phyloP scores from a whole-genome alignment of 64 coral and sea anemone species.

The Cladopsammia gracilis region DNA sequence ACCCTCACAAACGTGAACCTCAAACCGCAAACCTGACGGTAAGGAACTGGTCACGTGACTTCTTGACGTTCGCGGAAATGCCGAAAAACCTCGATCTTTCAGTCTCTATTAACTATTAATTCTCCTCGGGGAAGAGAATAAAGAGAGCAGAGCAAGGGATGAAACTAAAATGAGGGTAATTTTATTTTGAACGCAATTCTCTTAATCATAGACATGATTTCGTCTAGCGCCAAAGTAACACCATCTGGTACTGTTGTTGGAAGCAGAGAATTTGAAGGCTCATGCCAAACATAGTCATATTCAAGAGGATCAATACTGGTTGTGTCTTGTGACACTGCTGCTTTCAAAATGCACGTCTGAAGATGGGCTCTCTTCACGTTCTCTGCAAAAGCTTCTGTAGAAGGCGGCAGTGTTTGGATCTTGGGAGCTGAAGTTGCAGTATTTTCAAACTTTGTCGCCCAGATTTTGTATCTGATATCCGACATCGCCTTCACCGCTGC shows the following conservation, averaged over 20 bases:
- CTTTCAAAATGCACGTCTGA: slow-evolving; percentile 24
- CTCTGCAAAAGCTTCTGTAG: slow-evolving; percentile 58
- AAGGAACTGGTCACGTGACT: too few relatives aligned
- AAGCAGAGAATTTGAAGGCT: slow-evolving; percentile 58
- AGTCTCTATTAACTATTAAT: too few relatives aligned
- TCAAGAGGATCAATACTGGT: not conserved
- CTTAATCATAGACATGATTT: slow-evolving; percentile 40
- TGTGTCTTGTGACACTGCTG: not conserved
- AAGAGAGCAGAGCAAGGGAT: too few relatives aligned
- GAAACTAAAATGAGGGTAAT: too few relatives aligned
- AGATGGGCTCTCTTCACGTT: slow-evolving; percentile 38
- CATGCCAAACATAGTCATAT: not conserved
- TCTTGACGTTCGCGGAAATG: too few relatives aligned
- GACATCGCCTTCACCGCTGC: not conserved
- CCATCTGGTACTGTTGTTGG: slow-evolving; percentile 70
- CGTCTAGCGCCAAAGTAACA: slow-evolving; percentile 51
- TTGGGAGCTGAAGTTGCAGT: slow-evolving; percentile 47
- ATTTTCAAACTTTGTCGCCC: slow-evolving; percentile 47
- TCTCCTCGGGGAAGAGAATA: too few relatives aligned
- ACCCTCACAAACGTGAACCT: too few relatives aligned
- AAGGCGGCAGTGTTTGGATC: slow-evolving; percentile 30
- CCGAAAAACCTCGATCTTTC: too few relatives aligned
- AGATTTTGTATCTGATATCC: slow-evolving; percentile 51
- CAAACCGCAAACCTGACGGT: too few relatives aligned
- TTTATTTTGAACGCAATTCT: too few relatives aligned